Evolutionary conservation across 1,140 invertebrate species (phyloP).

Genomic region (Drosophila tani): DNA sequence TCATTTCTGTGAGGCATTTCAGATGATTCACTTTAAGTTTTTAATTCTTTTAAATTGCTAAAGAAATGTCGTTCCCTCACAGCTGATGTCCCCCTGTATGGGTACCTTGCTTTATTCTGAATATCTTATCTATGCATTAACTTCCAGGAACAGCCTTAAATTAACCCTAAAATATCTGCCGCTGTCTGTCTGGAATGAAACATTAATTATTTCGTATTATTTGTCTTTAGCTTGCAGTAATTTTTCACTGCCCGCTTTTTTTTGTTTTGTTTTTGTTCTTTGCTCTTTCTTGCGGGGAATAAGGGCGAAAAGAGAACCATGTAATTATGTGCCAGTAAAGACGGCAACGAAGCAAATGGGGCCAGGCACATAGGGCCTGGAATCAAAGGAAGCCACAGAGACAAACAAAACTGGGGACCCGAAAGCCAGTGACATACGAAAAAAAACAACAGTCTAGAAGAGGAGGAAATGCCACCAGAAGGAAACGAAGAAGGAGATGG

Average conservation of each 20-base stretch:
- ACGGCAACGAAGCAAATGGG: conserved; percentile 70
- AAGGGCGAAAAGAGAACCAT: conserved; percentile 24
- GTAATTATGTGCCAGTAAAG: conserved; percentile 77
- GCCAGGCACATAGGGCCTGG: conserved; percentile 47
- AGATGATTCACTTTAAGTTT: conserved; percentile 15
- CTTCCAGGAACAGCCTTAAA: conserved; percentile 11
- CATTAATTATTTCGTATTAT: conserved; percentile 49
- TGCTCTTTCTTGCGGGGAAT: conserved; percentile 17
- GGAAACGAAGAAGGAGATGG: conserved; percentile 11
- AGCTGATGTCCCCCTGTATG: too few species aligned
- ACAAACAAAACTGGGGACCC: conserved; percentile 38
- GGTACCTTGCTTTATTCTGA: background rate
- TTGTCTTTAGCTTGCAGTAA: conserved; percentile 47
- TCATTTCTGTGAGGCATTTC: background rate
- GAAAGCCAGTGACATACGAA: conserved; percentile 54
- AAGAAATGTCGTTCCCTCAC: background rate
- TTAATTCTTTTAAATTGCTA: background rate
- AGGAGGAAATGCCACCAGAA: conserved; percentile 10
- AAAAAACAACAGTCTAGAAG: conserved; percentile 25
- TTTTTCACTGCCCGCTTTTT: conserved; percentile 53
- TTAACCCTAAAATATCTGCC: conserved; percentile 34
- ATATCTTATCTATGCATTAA: conserved; percentile 6
- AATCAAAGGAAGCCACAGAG: conserved; percentile 44
- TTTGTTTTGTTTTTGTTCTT: conserved; percentile 4
- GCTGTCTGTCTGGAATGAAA: conserved; percentile 6